Evolutionary conservation across 1,140 invertebrate genomes (phyloP), one percentile per base, ranked within the genome.

Genomic region (Hylyphantes graminicola): DNA sequence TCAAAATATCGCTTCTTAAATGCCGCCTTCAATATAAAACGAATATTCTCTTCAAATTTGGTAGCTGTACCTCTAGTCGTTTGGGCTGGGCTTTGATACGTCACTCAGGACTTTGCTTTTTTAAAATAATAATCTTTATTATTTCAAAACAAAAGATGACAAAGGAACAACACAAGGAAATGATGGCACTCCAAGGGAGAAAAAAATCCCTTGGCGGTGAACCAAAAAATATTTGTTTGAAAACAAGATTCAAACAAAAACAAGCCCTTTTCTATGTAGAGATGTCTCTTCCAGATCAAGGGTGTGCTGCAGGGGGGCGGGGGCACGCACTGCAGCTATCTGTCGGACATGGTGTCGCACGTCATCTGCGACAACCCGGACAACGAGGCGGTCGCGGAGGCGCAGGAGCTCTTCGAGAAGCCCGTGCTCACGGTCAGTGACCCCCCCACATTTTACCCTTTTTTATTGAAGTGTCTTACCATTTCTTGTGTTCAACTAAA

Each of bases 361-460:
- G 91, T 96, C 86, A 95, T 97, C 88, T 94, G 94, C 87, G 96
- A 96, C 59, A 92, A 95, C 90, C 92, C 94, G 68, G 91, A 93
- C 86, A 94, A 96, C 89, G 93, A 92, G 88, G 94, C 95, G 89
- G 91, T 96, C 70, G 93, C 92, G 81, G 95, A 95, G 90, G 96
- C 96, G 11, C 94, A 94, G 89, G 96, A 98, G 88, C 90, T 98
- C 2, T 97, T 96, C 91, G 96, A 97, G 89, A 93, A 96, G 65
- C 95, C 96, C 76, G 95, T 95, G 85, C 94, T 97, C 61, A 94
- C 93, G 61, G 93, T 94, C 88, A 93, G 89, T 83, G 63, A 17
- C 17, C 50, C 1, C 35, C 35, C 35, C 1, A 35, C 35, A 35
- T 35, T 35, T 35, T 35, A 35, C 35, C 2, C 35, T 35, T 35